Percentiles rank a stretch among this genome's conserved stretches.
Evolutionary conservation across 92 coral and sea anemone species (phyloP).

Genomic region (Paramuricea clavata): DNA sequence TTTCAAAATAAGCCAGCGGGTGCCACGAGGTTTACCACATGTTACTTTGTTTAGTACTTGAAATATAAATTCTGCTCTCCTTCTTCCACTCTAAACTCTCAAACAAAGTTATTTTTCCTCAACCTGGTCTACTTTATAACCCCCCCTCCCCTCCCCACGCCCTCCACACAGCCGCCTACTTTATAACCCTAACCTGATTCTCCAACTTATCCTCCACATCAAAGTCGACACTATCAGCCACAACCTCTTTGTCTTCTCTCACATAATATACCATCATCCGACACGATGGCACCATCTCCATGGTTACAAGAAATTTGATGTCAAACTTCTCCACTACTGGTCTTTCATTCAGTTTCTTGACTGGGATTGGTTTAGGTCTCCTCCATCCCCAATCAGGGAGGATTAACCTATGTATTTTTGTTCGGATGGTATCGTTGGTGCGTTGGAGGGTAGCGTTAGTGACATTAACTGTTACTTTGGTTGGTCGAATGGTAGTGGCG

Average conservation of each 20-base stretch:
- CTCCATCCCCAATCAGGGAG: background rate
- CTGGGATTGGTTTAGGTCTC: background rate
- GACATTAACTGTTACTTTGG: background rate
- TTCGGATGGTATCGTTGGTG: background rate
- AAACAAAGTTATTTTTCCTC: too few species aligned
- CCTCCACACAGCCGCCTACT: too few species aligned
- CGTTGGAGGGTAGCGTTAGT: background rate
- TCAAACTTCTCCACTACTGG: slow-evolving; percentile 38
- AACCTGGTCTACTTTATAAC: too few species aligned
- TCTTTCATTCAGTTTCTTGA: background rate
- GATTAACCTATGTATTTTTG: background rate
- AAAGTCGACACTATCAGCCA: slow-evolving; percentile 46
- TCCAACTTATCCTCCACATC: slow-evolving; percentile 64
- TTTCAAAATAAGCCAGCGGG: too few species aligned
- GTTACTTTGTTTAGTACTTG: too few species aligned
- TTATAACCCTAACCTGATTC: slow-evolving; percentile 49
- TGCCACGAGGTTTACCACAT: too few species aligned
- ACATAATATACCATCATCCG: slow-evolving; percentile 58
- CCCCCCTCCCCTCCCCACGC: too few species aligned
- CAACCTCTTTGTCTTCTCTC: slow-evolving; percentile 52
- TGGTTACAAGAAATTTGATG: slow-evolving; percentile 45
- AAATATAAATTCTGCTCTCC: too few species aligned
- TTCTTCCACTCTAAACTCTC: too few species aligned
- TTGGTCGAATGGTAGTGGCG: background rate
- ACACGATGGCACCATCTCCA: slow-evolving; percentile 58